These are phyloP conservation scores for Myotis pilosus DNA, from an alignment of 2,797 vertebrate genomes.

Conservation along the genomic window DNA sequence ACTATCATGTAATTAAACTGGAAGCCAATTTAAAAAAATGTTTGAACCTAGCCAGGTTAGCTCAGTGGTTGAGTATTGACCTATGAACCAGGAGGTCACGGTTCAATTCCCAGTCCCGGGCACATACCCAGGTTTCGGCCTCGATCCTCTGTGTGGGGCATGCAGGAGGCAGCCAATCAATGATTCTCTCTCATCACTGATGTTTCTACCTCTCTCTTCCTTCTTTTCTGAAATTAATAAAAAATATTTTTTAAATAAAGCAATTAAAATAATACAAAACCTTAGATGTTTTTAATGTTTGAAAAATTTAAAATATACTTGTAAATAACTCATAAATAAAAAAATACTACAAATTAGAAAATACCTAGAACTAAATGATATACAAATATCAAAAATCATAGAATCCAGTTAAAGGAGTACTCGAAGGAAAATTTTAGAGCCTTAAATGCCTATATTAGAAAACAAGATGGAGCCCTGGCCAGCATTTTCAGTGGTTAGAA, in stretches of 20 bases:
- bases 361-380: conserved; percentile 7
- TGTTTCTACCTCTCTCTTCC: too few species aligned
- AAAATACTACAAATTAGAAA: neutral
- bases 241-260: too few species aligned
- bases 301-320: neutral
- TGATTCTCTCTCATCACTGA: too few species aligned
- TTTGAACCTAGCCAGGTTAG: too few species aligned
- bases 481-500: neutral
- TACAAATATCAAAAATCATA: neutral
- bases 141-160: too few species aligned
- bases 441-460: neutral
- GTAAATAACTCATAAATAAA: neutral
- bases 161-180: too few species aligned
- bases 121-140: too few species aligned
- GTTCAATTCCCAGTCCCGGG: too few species aligned
- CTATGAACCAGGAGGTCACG: too few species aligned
- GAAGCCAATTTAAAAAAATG: neutral
- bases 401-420: neutral
- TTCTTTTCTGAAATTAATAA: too few species aligned
- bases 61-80: too few species aligned
- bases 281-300: neutral
- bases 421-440: neutral
- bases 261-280: too few species aligned
- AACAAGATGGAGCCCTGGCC: neutral
- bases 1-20: neutral